Evolutionary conservation across 1,140 invertebrate species (phyloP), one percentile per base, ranked within the genome.

Genomic region (Drosophila repleta): DNA sequence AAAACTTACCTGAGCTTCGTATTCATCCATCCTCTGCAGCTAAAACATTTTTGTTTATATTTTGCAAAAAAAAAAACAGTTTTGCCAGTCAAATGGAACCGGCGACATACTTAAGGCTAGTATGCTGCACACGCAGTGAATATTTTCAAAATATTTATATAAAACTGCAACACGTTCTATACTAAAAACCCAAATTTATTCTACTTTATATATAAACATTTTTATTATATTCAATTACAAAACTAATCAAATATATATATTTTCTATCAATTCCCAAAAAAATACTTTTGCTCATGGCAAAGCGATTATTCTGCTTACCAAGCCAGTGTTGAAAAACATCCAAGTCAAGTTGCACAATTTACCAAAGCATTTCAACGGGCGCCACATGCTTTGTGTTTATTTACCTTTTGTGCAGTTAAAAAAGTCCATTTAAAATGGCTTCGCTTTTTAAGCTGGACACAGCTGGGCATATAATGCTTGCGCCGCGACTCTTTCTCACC

Each of bases 1-100:
- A 21, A 35, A 17, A 24, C 57, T 66, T 56, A 90, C 89, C 60
- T 90, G 89, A 29, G 67, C 67, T 75, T 90, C 80, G 45, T 90
- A 90, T 66, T 88, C 83, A 43, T 85, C 71, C 75, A 84, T 90
- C 11, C 3, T 62, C 55, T 20, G 6, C 1, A 1, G 13, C 8
- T 43, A 3, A 29, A 46, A 35, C 61, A 56, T 58, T 52, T 56
- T 48, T 45, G 64, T 71, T 63, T 65, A 58, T 71, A 65, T 51
- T 15, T 52, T 65, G 15, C 45, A n/a, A 29, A 7, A 1, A n/a
- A 43, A 0, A 10, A 1, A 26, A 20, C 13, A 18, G 11, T 11
- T 64, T 56, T 49, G 41, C 32, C 67, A 70, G 51, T 55, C 4
- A 48, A 26, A 39, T 15, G 21, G 32, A 32, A 20, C 1, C 51